A percentile compares a stretch with the other conserved stretches of the same genome.
Evolutionary conservation across 30 jellyfish, hydroid and myxozoan species (phyloP).

Genomic region (Aurelia aurita): DNA sequence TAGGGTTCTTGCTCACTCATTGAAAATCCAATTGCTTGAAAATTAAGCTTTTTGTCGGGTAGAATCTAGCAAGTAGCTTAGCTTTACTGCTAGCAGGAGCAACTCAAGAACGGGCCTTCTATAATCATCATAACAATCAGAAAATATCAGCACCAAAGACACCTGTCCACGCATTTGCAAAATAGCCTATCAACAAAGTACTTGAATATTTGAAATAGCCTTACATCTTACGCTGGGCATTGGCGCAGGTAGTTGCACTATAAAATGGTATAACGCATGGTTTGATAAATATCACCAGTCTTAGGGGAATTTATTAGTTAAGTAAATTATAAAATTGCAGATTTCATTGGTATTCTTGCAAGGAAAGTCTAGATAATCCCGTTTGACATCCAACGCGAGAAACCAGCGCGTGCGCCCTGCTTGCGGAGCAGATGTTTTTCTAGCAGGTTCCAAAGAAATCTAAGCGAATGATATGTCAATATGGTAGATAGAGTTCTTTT

Average conservation of each 20-base stretch:
- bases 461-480: not conserved
- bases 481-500: not conserved
- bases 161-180: conserved; percentile 31
- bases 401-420: conserved; percentile 8
- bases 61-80: no score
- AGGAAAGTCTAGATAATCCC: no score
- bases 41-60: no score
- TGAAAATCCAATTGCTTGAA: no score
- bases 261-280: no score
- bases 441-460: conserved; percentile 36
- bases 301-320: no score
- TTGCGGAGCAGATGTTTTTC: conserved; percentile 24
- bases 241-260: no score
- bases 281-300: no score
- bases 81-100: not conserved
- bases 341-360: no score
- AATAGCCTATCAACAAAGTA: conserved; percentile 15
- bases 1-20: conserved; percentile 16
- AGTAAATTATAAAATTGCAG: no score
- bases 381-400: not conserved
- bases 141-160: conserved; percentile 16
- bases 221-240: no score
- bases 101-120: conserved; percentile 25
- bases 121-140: conserved; percentile 17
- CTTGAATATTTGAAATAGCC: not conserved